Conservation (phyloP, 1,140 invertebrate species). For the Thrips palmi region DNA sequence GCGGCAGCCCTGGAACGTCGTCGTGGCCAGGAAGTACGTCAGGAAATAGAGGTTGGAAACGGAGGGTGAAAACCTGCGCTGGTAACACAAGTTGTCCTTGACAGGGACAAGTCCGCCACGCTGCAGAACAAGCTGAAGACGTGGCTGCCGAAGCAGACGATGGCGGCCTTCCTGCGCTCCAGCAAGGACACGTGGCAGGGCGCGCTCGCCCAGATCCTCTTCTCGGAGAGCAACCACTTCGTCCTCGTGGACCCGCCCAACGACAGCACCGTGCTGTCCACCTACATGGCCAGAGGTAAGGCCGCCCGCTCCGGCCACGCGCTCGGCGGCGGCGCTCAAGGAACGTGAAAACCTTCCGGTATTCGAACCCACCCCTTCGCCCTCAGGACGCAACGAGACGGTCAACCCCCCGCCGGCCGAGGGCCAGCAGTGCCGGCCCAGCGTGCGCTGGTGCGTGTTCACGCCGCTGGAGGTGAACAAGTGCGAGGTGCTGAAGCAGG, state of each 20-base stretch:
- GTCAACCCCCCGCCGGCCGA: no score
- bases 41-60: not conserved
- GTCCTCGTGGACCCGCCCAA: no score
- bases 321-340: not conserved
- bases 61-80: not conserved
- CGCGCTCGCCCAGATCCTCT: not conserved
- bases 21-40: slow-evolving; percentile 33
- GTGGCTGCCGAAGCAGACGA: slow-evolving; percentile 9
- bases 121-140: slow-evolving; percentile 14
- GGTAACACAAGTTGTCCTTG: not conserved
- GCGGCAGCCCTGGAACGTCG: slow-evolving; percentile 32
- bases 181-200: slow-evolving; percentile 2
- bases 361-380: not conserved
- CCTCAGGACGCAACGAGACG: slow-evolving; percentile 5
- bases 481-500: slow-evolving; percentile 34
- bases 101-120: slow-evolving; percentile 13
- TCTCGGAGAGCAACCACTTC: no score
- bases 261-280: no score
- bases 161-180: not conserved
- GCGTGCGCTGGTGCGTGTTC: slow-evolving; percentile 36
- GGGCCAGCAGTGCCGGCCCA: slow-evolving; percentile 22
- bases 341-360: not conserved
- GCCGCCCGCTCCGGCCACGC: not conserved
- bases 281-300: no score
- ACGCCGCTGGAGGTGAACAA: slow-evolving; percentile 31